A percentile compares a stretch with the other conserved stretches of the same genome.
Evolutionary conservation across 2,797 vertebrate species (phyloP).

Genomic region (Periophthalmus magnuspinnatus): DNA sequence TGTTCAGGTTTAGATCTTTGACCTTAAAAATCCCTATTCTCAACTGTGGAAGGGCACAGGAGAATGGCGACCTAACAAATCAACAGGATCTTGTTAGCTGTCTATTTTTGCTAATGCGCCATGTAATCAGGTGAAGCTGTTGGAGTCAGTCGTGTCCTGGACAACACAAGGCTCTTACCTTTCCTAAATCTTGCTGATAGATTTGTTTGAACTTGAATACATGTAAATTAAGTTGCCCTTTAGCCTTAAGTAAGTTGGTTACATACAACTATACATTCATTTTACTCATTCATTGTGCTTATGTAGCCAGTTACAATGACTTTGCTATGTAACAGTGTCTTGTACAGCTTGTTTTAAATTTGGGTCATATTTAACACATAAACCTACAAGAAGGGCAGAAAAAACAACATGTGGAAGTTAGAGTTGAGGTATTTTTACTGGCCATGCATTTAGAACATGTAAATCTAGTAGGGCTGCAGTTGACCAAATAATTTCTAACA

Average conservation of each 20-base stretch:
- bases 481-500: no score
- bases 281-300: slow-evolving; percentile 26
- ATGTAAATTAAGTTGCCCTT: background rate
- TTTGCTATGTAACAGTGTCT: slow-evolving; percentile 66
- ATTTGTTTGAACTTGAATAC: slow-evolving; percentile 6
- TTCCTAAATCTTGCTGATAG: background rate
- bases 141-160: background rate
- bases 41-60: background rate
- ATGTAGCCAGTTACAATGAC: slow-evolving; percentile 20
- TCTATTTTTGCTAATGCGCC: slow-evolving; percentile 64
- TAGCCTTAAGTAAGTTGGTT: background rate
- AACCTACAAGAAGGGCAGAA: slow-evolving; percentile 18
- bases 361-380: slow-evolving; percentile 3
- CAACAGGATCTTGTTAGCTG: slow-evolving; percentile 40
- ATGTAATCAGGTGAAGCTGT: slow-evolving; percentile 45
- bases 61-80: background rate
- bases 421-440: background rate
- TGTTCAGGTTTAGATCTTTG: background rate
- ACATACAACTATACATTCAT: background rate
- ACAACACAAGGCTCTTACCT: background rate
- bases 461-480: no score
- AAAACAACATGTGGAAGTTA: background rate
- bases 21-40: background rate
- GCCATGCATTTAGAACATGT: background rate
- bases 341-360: slow-evolving; percentile 24